phyloP scores from a whole-genome alignment of 2,888 invertebrate species.

The Escarpia spicata region DNA sequence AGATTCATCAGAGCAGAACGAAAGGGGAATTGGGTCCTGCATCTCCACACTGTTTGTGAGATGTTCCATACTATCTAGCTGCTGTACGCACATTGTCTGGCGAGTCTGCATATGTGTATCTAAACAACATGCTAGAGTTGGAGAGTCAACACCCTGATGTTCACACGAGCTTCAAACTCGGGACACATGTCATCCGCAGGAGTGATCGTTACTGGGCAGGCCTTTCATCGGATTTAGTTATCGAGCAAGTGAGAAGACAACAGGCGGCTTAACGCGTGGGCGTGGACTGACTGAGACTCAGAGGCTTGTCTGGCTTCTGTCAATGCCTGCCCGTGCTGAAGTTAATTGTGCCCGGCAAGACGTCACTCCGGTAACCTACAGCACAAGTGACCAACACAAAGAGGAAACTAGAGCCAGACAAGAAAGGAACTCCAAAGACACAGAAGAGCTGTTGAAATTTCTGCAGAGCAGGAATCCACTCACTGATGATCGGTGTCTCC shows the following conservation, averaged over 20 bases:
- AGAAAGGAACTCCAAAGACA: slow-evolving; percentile 40
- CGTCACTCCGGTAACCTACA: slow-evolving; percentile 31
- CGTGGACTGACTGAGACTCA: slow-evolving; percentile 35
- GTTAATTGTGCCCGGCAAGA: slow-evolving; percentile 39
- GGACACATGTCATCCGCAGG: slow-evolving; percentile 33
- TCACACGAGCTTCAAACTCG: slow-evolving; percentile 32
- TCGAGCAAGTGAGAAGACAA: slow-evolving; percentile 32
- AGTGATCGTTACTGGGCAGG: slow-evolving; percentile 37
- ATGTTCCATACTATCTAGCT: slow-evolving; percentile 47
- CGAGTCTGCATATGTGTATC: slow-evolving; percentile 36
- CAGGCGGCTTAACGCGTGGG: slow-evolving; percentile 25
- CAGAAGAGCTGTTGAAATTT: slow-evolving; percentile 30
- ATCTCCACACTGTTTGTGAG: slow-evolving; percentile 37
- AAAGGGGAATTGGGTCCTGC: slow-evolving; percentile 45
- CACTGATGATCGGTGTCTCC: too few species aligned
- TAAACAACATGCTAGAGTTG: slow-evolving; percentile 32
- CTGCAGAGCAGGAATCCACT: slow-evolving; percentile 22
- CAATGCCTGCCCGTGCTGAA: slow-evolving; percentile 39
- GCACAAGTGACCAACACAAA: slow-evolving; percentile 22
- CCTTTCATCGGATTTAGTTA: slow-evolving; percentile 37
- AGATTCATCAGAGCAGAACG: slow-evolving; percentile 44
- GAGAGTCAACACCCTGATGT: slow-evolving; percentile 31
- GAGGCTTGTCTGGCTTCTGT: slow-evolving; percentile 38
- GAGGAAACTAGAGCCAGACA: slow-evolving; percentile 31
- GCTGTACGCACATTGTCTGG: slow-evolving; percentile 56